Percentiles rank a stretch among this genome's conserved stretches.
Evolutionary conservation across 2,113 vertebrate genomes (phyloP).

Genomic region (Pampusana beccarii): DNA sequence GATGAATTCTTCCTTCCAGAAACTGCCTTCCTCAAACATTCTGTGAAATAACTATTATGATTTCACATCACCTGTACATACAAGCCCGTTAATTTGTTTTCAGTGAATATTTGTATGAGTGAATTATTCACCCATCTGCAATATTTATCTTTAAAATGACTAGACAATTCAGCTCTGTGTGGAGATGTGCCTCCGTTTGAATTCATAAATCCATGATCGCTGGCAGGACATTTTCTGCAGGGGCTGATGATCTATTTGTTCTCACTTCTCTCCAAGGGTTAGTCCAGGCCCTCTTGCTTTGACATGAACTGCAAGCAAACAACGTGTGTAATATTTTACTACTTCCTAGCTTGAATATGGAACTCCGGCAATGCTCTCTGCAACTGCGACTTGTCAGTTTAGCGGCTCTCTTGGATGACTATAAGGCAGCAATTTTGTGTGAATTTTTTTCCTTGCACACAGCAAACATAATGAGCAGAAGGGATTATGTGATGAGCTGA

Average conservation of each 20-base stretch:
- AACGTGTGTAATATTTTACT: not conserved
- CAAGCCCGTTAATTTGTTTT: constrained; percentile 53
- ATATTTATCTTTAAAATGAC: constrained; percentile 64
- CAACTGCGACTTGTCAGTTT: not conserved
- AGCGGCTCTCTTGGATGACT: not conserved
- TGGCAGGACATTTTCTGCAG: constrained; percentile 42
- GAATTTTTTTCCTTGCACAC: not conserved
- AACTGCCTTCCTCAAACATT: not conserved
- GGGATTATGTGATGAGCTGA: not conserved
- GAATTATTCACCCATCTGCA: constrained; percentile 68
- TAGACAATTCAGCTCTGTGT: constrained; percentile 28
- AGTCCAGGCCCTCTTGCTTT: constrained; percentile 1
- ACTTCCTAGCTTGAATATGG: not conserved
- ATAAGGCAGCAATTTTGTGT: not conserved
- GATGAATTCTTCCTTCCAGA: not conserved
- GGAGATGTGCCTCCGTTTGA: not conserved
- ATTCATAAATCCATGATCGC: constrained; percentile 33
- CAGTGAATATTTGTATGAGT: constrained; percentile 41
- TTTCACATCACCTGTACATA: constrained; percentile 38
- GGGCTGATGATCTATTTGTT: constrained; percentile 52
- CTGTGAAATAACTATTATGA: constrained; percentile 2
- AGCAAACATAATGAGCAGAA: not conserved
- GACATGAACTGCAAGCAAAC: constrained; percentile 8
- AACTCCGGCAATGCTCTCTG: not conserved
- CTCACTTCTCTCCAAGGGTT: constrained; percentile 35